Evolutionary conservation across 2,888 invertebrate genomes (phyloP).

Genomic region (Eupithecia pulchellata): DNA sequence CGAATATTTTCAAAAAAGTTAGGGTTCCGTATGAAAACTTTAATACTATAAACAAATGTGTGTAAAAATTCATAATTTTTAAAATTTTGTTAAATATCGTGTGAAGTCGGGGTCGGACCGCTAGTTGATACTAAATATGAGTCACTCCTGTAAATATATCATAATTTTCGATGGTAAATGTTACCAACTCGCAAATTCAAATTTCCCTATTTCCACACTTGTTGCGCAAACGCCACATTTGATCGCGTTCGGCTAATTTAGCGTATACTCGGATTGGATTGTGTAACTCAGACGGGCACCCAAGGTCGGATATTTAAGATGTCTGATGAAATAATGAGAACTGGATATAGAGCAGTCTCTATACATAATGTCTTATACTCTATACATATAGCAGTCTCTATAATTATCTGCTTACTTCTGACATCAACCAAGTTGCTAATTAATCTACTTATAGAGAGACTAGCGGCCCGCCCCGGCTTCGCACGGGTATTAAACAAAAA

Average conservation of each 20-base stretch:
- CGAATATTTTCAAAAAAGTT: no score
- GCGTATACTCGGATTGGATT: conserved; percentile 38
- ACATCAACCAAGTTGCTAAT: not conserved
- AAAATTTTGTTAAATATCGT: no score
- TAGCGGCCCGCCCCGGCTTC: no score
- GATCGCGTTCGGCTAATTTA: conserved; percentile 35
- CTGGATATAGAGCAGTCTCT: conserved; percentile 38
- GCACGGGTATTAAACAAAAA: no score
- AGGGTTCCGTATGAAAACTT: no score
- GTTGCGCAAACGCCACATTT: conserved; percentile 39
- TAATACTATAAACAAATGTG: no score
- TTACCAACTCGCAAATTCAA: conserved; percentile 21
- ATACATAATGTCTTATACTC: no score
- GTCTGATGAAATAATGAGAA: conserved; percentile 46
- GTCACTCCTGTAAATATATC: not conserved
- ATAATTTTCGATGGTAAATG: conserved; percentile 8
- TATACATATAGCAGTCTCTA: no score
- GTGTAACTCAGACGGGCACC: conserved; percentile 38
- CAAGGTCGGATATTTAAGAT: conserved; percentile 50
- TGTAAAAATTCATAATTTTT: no score
- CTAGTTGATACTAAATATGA: not conserved
- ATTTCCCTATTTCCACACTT: conserved; percentile 34
- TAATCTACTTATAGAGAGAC: no score
- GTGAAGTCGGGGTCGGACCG: no score
- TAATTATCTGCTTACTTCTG: not conserved